Conservation (phyloP, 2,888 invertebrate genomes). For the Auanema freiburgensis region DNA sequence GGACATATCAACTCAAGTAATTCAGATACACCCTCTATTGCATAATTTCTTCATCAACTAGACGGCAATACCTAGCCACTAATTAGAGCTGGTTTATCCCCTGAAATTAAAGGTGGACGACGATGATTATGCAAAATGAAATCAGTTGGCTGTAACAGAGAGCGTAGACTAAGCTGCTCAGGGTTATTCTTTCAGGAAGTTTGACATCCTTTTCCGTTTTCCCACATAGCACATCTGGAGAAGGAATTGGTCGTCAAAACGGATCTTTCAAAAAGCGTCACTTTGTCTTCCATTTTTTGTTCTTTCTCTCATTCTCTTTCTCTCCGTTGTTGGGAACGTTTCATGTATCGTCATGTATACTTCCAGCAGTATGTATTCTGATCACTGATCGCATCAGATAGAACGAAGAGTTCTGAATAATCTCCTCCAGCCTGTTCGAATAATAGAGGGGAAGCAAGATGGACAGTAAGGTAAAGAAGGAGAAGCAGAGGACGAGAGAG, state of each 20-base stretch:
- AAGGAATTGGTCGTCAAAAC: no score
- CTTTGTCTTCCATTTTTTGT: background rate
- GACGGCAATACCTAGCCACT: constrained; percentile 3
- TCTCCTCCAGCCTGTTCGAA: no score
- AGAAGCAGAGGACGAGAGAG: no score
- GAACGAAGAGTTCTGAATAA: no score
- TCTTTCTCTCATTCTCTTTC: background rate
- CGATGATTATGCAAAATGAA: no score
- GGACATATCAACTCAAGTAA: no score
- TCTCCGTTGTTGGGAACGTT: background rate
- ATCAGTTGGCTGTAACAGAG: no score
- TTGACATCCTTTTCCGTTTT: constrained; percentile 1
- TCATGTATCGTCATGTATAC: background rate
- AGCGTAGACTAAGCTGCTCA: background rate
- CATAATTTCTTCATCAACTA: constrained; percentile 10
- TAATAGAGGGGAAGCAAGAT: no score
- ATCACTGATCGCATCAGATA: no score
- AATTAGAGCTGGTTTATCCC: background rate
- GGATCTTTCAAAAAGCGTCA: background rate
- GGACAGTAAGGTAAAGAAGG: no score
- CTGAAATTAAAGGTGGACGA: background rate
- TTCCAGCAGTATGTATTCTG: background rate
- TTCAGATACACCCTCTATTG: no score
- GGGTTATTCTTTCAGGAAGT: constrained; percentile 1
- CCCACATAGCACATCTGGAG: background rate